A percentile compares a stretch with the other conserved stretches of the same genome.
Conservation (phyloP, 2,797 vertebrate genomes). For the Nothura maculosa region DNA sequence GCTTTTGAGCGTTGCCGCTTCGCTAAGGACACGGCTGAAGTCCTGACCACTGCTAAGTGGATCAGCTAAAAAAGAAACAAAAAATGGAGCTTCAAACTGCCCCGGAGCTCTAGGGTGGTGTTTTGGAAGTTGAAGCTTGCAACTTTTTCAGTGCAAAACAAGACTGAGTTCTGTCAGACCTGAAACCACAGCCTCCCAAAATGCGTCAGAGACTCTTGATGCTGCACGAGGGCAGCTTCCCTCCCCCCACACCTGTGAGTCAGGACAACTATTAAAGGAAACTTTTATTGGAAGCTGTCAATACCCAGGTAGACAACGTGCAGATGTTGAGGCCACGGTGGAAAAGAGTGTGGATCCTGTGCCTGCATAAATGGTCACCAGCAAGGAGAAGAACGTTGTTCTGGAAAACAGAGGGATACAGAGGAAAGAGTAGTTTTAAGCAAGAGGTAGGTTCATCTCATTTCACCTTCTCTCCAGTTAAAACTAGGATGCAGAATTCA, state of each 20-base stretch:
- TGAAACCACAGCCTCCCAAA: conserved; percentile 61
- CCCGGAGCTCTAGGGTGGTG: conserved; percentile 38
- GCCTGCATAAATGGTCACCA: conserved; percentile 17
- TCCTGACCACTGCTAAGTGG: background rate
- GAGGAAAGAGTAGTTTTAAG: conserved; percentile 47
- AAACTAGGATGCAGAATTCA: conserved; percentile 2
- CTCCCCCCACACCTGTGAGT: conserved; percentile 65
- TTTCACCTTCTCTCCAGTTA: conserved; percentile 40
- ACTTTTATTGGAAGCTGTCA: conserved; percentile 60
- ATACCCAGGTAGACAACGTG: conserved; percentile 38
- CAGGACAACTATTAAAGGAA: conserved; percentile 71
- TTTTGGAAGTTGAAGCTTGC: conserved; percentile 50
- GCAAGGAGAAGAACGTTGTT: conserved; percentile 37
- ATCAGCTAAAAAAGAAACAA: background rate
- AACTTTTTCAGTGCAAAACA: conserved; percentile 36
- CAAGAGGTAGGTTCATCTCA: conserved; percentile 50
- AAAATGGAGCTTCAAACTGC: background rate
- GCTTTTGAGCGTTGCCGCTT: conserved; percentile 44
- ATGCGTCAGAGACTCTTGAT: conserved; percentile 69
- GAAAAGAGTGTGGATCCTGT: conserved; percentile 35
- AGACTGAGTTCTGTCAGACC: conserved; percentile 56
- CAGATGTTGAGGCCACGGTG: conserved; percentile 3
- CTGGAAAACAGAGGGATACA: conserved; percentile 23
- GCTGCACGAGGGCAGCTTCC: conserved; percentile 63
- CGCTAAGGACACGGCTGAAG: background rate